These are phyloP conservation scores for Chunga burmeisteri DNA, from an alignment of 2,113 vertebrate genomes.

Conservation along the genomic window DNA sequence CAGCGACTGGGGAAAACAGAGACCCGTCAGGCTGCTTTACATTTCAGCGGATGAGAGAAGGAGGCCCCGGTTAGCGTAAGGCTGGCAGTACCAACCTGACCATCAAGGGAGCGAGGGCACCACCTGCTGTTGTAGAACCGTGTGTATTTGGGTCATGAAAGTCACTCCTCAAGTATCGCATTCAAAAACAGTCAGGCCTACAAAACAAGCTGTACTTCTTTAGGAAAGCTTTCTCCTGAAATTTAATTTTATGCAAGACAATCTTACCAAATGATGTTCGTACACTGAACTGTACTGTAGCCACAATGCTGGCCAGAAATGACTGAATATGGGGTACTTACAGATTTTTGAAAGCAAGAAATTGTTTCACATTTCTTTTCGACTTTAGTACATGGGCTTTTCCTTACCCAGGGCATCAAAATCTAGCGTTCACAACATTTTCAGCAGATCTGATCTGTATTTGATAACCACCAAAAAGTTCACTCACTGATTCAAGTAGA, in stretches of 20 bases:
- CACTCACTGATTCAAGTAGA: not conserved
- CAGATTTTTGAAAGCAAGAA: not conserved
- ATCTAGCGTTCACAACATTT: not conserved
- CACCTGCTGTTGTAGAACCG: conserved; percentile 28
- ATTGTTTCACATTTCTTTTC: not conserved
- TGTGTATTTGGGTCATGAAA: not conserved
- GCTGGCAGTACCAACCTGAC: not conserved
- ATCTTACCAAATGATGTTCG: not conserved
- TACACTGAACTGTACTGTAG: not conserved
- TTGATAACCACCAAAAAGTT: not conserved
- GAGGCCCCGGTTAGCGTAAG: not conserved
- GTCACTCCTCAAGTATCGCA: conserved; percentile 27
- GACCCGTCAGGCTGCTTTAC: not conserved
- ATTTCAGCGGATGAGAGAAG: not conserved
- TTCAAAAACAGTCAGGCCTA: not conserved
- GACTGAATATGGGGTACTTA: not conserved
- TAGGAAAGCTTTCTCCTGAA: not conserved
- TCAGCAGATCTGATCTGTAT: not conserved
- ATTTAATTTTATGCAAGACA: not conserved
- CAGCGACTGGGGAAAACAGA: not conserved
- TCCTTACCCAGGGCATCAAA: not conserved
- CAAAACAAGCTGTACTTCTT: not conserved
- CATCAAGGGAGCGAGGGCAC: conserved; percentile 24
- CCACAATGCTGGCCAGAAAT: not conserved
- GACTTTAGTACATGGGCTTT: not conserved